Evolutionary conservation across 2,888 invertebrate species (phyloP).

Genomic region (Aphrophora alni): DNA sequence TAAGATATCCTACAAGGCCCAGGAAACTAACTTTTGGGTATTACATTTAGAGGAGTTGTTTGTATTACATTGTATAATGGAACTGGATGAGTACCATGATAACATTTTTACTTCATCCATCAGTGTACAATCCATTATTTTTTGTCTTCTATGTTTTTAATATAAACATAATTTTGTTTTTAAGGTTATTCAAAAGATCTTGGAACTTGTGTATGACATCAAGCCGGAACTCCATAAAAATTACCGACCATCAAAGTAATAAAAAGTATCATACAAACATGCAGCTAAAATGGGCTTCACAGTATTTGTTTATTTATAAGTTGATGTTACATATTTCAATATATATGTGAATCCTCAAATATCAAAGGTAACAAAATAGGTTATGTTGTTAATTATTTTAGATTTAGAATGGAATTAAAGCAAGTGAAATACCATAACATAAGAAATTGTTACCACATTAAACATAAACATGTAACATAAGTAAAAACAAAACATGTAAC

Average conservation of each 20-base stretch:
- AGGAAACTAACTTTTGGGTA: too few species aligned
- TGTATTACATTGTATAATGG: too few species aligned
- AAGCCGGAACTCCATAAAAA: conserved; percentile 93
- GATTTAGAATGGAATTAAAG: not conserved
- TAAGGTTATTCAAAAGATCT: conserved; percentile 80
- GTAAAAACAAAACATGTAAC: not conserved
- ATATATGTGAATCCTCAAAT: not conserved
- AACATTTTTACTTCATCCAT: too few species aligned
- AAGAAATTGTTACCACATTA: not conserved
- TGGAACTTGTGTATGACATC: conserved; percentile 88
- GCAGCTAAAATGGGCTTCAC: not conserved
- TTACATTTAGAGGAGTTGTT: too few species aligned
- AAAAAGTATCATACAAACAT: not conserved
- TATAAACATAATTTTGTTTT: conserved; percentile 55
- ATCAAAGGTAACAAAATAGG: not conserved
- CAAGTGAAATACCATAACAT: not conserved
- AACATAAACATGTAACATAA: not conserved
- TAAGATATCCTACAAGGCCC: too few species aligned
- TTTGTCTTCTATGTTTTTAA: too few species aligned
- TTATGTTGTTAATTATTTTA: too few species aligned
- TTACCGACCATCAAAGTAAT: conserved; percentile 57
- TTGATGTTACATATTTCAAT: not conserved
- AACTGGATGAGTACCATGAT: too few species aligned
- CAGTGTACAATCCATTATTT: too few species aligned
- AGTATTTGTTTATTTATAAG: not conserved